A percentile compares a stretch with the other conserved stretches of the same genome.
phyloP scores from a whole-genome alignment of 2,888 invertebrate genomes.

The Oxystoma pomonae region DNA sequence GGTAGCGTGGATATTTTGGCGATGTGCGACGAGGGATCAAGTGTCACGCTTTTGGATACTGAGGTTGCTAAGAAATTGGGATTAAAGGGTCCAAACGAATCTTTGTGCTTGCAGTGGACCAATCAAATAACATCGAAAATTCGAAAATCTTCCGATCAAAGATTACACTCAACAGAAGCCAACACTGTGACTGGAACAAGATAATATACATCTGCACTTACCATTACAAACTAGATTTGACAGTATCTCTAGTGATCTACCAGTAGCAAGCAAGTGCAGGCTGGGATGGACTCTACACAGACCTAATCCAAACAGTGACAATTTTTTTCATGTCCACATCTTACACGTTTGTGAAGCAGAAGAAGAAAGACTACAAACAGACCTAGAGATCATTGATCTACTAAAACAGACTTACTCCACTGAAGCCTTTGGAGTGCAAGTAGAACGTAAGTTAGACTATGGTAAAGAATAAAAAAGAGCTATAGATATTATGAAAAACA shows the following conservation, averaged over 20 bases:
- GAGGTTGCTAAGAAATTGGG: too few species aligned
- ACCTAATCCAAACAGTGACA: background rate
- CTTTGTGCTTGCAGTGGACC: too few species aligned
- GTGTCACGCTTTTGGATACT: too few species aligned
- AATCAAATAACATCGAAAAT: too few species aligned
- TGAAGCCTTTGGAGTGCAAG: background rate
- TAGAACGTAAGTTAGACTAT: background rate
- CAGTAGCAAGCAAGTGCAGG: background rate
- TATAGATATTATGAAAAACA: constrained; percentile 2
- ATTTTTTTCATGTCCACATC: background rate
- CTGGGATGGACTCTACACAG: background rate
- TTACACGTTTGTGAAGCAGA: background rate
- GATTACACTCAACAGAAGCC: background rate
- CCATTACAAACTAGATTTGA: background rate
- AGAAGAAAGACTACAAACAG: background rate
- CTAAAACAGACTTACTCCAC: background rate
- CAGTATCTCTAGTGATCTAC: background rate
- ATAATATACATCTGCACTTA: background rate
- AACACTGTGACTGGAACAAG: background rate
- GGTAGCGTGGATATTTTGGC: too few species aligned
- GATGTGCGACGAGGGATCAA: too few species aligned
- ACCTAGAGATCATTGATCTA: background rate
- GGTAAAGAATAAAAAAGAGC: background rate
- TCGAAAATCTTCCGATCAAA: background rate
- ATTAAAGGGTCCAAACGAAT: too few species aligned